Evolutionary conservation across 2,113 vertebrate genomes (phyloP), one percentile per base, ranked within the genome.

Genomic region (Bujurquina vittata): DNA sequence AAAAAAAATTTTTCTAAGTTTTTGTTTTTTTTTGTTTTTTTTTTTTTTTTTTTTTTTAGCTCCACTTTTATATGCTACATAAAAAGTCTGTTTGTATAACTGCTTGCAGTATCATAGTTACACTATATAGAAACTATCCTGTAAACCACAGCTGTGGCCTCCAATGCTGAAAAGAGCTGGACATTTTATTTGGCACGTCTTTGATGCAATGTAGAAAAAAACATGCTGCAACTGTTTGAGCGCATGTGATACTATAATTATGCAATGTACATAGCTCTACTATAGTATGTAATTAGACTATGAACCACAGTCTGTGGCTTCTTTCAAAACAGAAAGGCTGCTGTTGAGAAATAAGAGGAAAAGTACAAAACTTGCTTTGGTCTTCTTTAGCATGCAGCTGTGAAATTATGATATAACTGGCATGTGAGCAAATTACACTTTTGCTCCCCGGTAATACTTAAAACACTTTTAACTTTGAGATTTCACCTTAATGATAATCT

Each of bases 191-290:
- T 81, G 75, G 60, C 81, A 79, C 81, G 4, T 72, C 67, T 69
- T 40, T 72, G 52, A 69, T 22, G 14, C 4, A 11, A 77, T 75
- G 82, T 55, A 73, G 73, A 77, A 83, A 77, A 83, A 91, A 92
- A 90, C 83, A 80, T 29, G 20, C 54, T 56, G 79, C 54, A 58
- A 59, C 80, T 46, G 77, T 9, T 75, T 46, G 78, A 10, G 35
- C 69, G 31, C 84, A 91, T 86, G 84, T 52, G 80, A 90, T 89
- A 87, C 87, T 86, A 59, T 91, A 91, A 91, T 93, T 89, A 92
- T 80, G 4, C 15, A 43, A 92, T 75, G 81, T 85, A 88, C 82
- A 81, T 52, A 31, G 67, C 26, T 23, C 67, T 72, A 72, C 67
- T 72, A 20, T 59, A 81, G 81, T 62, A 20, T 85, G 77, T 89